Base-by-base conservation (phyloP, 1,140 invertebrate genomes). In the Cardiocondyla obscurior region DNA sequence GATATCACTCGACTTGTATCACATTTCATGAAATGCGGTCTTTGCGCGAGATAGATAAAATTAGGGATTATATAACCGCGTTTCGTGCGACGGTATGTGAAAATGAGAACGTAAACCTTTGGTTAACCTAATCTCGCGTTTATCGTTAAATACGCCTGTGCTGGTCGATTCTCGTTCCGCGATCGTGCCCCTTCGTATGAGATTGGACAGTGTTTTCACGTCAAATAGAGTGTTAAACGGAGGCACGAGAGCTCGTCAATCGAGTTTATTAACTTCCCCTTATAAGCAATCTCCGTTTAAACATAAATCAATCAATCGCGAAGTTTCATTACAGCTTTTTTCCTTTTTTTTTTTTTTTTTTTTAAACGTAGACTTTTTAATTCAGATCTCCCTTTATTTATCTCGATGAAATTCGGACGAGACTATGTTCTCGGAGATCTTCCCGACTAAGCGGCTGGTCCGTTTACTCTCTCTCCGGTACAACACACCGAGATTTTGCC, bases 81-180 rank as follows among this genome's bases (percentile, higher is more conserved):
- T 77, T 67, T 62, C 8, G 30, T 16, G 5, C 14, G 3, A 44
- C 39, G 33, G 28, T 28, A n/a, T 22, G 39, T 22, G 42, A 64
- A 76, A 65, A 22, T 64, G 74, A 77, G 22, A 49, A 28, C 30
- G 6, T 36, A 51, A 22, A 1, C 36, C 46, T 67, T 79, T 69
- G 62, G 12, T 69, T 53, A 55, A 79, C 16, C 28, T 69, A 79
- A 79, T 79, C 46, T 46, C 46, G 8, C 39, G n/a, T 69, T 77
- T 53, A 51, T 12, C 39, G n/a, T 28, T 33, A 53, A 28, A 69
- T 30, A 16, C 12, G 3, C 3, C 25, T 36, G 60, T 65, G n/a
- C 51, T 39, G 22, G 16, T 12, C 12, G 22, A 69, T 65, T 77
- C 58, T 64, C 28, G 16, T 73, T 51, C 14, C n/a, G n/a, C 25